phyloP scores from a whole-genome alignment of 2,888 invertebrate genomes.

The Protodeltote pygarga region DNA sequence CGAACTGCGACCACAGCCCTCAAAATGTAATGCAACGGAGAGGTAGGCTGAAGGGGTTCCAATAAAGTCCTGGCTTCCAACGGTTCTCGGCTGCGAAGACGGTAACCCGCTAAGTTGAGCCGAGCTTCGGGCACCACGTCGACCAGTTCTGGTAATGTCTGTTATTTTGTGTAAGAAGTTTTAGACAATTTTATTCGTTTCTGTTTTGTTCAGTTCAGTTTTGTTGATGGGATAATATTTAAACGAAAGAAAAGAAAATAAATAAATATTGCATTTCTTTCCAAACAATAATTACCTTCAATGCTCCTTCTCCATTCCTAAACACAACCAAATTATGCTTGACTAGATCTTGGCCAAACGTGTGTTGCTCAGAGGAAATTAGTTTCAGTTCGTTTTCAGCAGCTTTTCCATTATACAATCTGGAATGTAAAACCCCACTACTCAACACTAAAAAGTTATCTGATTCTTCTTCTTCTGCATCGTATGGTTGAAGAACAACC shows the following conservation, averaged over 20 bases:
- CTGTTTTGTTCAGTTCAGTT: too few species aligned
- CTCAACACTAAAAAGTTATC: too few species aligned
- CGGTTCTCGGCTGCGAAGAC: slow-evolving; percentile 95
- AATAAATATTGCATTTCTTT: background rate
- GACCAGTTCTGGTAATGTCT: slow-evolving; percentile 94
- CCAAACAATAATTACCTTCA: slow-evolving; percentile 89
- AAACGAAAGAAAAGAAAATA: too few species aligned
- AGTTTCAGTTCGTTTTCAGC: slow-evolving; percentile 97
- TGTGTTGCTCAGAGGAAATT: slow-evolving; percentile 91
- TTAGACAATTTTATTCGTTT: background rate
- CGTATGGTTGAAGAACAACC: too few species aligned
- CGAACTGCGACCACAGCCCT: slow-evolving; percentile 98
- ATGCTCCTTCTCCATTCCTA: slow-evolving; percentile 96
- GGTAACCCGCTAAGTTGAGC: slow-evolving; percentile 97
- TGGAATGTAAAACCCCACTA: too few species aligned
- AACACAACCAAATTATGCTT: slow-evolving; percentile 98
- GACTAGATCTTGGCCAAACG: slow-evolving; percentile 96
- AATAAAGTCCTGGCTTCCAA: slow-evolving; percentile 95
- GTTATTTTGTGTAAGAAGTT: too few species aligned
- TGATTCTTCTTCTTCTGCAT: too few species aligned
- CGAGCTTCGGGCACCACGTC: slow-evolving; percentile 99
- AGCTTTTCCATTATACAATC: slow-evolving; percentile 97
- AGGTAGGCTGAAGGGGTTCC: slow-evolving; percentile 96
- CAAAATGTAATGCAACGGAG: slow-evolving; percentile 98
- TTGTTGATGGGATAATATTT: too few species aligned